Percentiles rank a stretch among this genome's conserved stretches.
phyloP scores from a whole-genome alignment of 2,113 vertebrate genomes.

The Hystrix cristata region DNA sequence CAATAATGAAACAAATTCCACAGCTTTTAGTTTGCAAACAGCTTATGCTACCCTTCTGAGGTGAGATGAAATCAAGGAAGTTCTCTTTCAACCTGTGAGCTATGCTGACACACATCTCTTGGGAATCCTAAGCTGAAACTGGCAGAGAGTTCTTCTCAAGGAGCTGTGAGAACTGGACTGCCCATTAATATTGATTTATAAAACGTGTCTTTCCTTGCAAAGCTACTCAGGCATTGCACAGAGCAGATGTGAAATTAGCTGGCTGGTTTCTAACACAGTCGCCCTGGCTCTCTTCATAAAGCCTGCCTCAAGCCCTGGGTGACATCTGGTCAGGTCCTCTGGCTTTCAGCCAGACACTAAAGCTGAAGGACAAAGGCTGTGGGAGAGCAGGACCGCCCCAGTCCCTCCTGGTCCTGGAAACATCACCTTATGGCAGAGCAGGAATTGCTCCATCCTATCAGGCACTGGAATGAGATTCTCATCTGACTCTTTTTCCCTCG shows the following conservation, averaged over 20 bases:
- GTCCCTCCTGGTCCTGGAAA: background rate
- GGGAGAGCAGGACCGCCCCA: background rate
- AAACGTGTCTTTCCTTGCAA: slow-evolving; percentile 43
- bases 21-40: slow-evolving; percentile 15
- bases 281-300: slow-evolving; percentile 9
- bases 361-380: background rate
- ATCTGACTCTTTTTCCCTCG: background rate
- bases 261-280: slow-evolving; percentile 6
- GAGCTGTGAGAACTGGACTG: background rate
- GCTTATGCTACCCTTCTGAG: background rate
- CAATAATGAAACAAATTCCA: background rate
- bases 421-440: background rate
- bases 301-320: background rate
- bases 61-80: background rate
- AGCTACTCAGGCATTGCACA: slow-evolving; percentile 4
- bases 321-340: background rate
- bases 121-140: background rate
- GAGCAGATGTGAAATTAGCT: slow-evolving; percentile 55
- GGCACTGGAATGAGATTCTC: background rate
- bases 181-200: slow-evolving; percentile 48
- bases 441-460: background rate
- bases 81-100: slow-evolving; percentile 1
- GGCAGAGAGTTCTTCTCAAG: background rate
- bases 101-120: background rate
- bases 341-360: slow-evolving; percentile 41